phyloP scores from a whole-genome alignment of 2,113 vertebrate genomes.

The Corapipo altera region DNA sequence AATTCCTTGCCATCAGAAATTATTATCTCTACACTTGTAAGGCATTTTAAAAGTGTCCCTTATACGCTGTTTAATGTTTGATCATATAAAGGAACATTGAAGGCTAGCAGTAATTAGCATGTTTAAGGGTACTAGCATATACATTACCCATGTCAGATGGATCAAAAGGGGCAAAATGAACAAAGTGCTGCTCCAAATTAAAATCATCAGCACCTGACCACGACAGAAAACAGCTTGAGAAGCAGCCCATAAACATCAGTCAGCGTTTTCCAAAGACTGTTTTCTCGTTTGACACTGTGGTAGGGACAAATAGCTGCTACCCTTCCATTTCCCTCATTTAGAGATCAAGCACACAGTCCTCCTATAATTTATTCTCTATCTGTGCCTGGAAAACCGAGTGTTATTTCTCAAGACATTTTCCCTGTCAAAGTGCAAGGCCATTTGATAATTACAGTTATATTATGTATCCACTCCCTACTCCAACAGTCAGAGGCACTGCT shows the following conservation, averaged over 20 bases:
- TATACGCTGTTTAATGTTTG: neutral
- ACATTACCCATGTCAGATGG: neutral
- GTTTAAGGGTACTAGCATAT: neutral
- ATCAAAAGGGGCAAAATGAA: conserved; percentile 34
- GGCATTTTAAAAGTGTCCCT: neutral
- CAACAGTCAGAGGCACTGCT: neutral
- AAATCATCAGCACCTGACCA: neutral
- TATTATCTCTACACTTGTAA: neutral
- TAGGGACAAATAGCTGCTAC: neutral
- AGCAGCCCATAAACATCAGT: neutral
- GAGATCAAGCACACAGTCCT: neutral
- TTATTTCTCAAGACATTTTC: conserved; percentile 10
- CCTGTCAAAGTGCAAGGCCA: neutral
- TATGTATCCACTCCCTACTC: neutral
- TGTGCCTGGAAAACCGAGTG: neutral
- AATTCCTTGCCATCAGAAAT: neutral
- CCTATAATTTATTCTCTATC: neutral
- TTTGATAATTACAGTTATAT: conserved; percentile 25
- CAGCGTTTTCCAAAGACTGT: neutral
- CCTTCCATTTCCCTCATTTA: neutral
- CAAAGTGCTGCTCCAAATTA: neutral
- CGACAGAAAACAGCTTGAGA: neutral
- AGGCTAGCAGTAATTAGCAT: neutral
- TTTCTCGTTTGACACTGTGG: neutral
- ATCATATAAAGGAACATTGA: neutral